Evolutionary conservation across 2,113 vertebrate species (phyloP).

Genomic region (Onychostoma macrolepis): DNA sequence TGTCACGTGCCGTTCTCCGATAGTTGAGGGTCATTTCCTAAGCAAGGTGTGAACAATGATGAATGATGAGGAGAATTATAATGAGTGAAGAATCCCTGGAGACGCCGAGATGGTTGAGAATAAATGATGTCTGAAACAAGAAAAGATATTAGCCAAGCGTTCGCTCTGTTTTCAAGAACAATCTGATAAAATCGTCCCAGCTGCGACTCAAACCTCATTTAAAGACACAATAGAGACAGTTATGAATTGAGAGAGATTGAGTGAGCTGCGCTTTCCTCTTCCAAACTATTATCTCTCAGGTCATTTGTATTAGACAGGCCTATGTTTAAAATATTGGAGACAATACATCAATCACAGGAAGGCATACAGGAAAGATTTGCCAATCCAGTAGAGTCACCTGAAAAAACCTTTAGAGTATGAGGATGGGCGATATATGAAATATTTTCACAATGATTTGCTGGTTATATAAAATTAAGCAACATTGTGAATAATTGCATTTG

Average conservation of each 20-base stretch:
- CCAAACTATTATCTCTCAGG: slow-evolving; percentile 27
- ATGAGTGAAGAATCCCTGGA: background rate
- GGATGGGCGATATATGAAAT: background rate
- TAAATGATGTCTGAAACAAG: slow-evolving; percentile 41
- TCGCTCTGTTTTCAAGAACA: slow-evolving; percentile 14
- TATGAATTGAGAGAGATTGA: slow-evolving; percentile 29
- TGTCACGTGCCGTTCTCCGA: background rate
- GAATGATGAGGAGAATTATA: background rate
- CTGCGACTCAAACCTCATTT: slow-evolving; percentile 32
- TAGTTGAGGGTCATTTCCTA: background rate
- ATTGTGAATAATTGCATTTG: background rate
- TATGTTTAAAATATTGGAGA: slow-evolving; percentile 4
- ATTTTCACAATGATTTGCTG: background rate
- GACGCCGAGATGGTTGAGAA: slow-evolving; percentile 3
- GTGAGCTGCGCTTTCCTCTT: background rate
- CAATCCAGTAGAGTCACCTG: background rate
- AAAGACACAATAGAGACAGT: slow-evolving; percentile 31
- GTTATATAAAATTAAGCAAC: background rate
- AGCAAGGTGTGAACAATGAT: slow-evolving; percentile 21
- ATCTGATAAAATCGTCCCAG: slow-evolving; percentile 30
- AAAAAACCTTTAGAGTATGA: background rate
- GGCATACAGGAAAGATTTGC: background rate
- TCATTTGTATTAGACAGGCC: slow-evolving; percentile 22
- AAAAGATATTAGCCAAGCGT: background rate
- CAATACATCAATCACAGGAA: slow-evolving; percentile 32